These are phyloP conservation scores for Actinemys pallida DNA, from an alignment of 2,113 vertebrate genomes.

Conservation along the genomic window DNA sequence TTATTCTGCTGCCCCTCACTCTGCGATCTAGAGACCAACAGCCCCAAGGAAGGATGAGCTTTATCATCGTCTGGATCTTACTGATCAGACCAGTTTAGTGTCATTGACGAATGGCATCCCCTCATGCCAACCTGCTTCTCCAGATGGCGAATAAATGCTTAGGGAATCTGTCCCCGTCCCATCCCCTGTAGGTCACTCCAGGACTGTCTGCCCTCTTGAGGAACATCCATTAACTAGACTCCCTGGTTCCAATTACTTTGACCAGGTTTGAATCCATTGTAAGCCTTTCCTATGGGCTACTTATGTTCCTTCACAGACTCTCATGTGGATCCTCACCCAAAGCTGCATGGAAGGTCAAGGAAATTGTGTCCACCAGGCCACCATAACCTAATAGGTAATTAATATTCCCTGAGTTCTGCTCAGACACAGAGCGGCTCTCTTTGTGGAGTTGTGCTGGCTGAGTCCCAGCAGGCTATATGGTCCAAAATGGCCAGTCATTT, in stretches of 20 bases:
- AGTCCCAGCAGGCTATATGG: not conserved
- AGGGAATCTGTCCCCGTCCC: not conserved
- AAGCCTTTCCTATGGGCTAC: not conserved
- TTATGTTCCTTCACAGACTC: not conserved
- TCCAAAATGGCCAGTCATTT: not conserved
- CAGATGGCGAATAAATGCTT: not conserved
- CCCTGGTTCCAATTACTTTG: not conserved
- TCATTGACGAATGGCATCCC: not conserved
- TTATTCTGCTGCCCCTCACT: too few species aligned
- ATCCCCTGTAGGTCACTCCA: not conserved
- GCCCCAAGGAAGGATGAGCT: not conserved
- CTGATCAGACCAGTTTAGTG: not conserved
- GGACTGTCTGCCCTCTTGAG: not conserved
- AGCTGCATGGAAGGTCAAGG: not conserved
- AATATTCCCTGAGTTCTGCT: not conserved
- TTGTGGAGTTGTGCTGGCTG: not conserved
- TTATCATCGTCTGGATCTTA: not conserved
- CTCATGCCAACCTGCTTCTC: not conserved
- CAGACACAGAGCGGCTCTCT: not conserved
- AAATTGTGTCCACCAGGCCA: not conserved
- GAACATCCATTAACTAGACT: not conserved
- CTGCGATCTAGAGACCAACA: too few species aligned
- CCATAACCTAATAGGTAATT: not conserved
- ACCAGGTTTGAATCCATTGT: not conserved
- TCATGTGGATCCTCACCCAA: not conserved